Conservation (phyloP, 2,797 vertebrate genomes). For the Pangasius larnaudii region DNA sequence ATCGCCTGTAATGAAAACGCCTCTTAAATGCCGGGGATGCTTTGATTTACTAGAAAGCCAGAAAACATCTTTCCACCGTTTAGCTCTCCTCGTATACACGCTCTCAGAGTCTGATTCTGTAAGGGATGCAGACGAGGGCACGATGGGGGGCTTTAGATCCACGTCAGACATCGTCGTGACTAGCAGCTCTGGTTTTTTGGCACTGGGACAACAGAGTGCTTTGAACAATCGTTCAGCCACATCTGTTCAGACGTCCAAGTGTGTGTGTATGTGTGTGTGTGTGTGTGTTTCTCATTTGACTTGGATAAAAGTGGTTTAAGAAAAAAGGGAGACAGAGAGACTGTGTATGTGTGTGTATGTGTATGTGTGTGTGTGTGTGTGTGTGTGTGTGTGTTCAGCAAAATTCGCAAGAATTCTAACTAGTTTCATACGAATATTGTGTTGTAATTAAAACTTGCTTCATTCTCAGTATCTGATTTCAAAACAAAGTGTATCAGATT, state of each 20-base stretch:
- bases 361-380: background rate
- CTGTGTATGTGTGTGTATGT: background rate
- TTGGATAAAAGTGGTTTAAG: background rate
- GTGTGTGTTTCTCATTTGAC: constrained; percentile 13
- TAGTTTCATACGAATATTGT: background rate
- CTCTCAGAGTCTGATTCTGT: background rate
- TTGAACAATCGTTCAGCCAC: constrained; percentile 20
- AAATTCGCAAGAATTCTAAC: background rate
- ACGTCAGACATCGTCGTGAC: constrained; percentile 6
- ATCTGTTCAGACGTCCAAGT: constrained; percentile 11
- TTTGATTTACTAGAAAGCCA: constrained; percentile 32
- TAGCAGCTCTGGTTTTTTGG: constrained; percentile 26
- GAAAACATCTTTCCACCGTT: background rate
- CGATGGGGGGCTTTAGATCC: constrained; percentile 24
- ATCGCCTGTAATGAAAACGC: constrained; percentile 57
- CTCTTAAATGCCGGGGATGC: constrained; percentile 57
- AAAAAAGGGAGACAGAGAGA: too few relatives aligned
- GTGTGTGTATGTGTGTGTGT: constrained; percentile 1
- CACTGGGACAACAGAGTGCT: constrained; percentile 28
- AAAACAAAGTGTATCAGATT: background rate
- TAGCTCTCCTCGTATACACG: background rate
- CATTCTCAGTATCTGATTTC: background rate
- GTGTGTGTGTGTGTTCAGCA: background rate
- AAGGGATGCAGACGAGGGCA: constrained; percentile 18
- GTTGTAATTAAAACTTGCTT: background rate